A percentile compares a stretch with the other conserved stretches of the same genome.
Conservation (phyloP, 1,140 invertebrate genomes). For the Pogonognathellus flavescens region DNA sequence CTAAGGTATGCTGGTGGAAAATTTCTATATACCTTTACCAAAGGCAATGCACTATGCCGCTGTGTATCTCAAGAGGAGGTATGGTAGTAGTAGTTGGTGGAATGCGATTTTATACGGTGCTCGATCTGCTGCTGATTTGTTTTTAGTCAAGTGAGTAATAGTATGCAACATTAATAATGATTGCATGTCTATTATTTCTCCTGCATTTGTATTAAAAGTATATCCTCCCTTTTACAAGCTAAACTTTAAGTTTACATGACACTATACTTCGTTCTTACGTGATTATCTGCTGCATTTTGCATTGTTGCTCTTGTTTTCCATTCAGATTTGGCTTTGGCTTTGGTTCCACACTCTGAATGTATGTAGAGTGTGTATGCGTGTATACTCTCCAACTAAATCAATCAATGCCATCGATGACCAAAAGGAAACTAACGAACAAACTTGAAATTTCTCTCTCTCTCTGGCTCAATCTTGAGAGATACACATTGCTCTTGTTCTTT, state of each 20-base stretch:
- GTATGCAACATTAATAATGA: slow-evolving; percentile 5
- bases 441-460: slow-evolving; percentile 26
- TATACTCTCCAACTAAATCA: slow-evolving; percentile 3
- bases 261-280: too few relatives aligned
- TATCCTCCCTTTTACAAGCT: background rate
- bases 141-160: slow-evolving; percentile 17
- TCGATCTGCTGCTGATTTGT: background rate
- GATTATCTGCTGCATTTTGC: background rate
- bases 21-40: background rate
- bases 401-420: slow-evolving; percentile 44
- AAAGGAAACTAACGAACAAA: slow-evolving; percentile 33
- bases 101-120: too few relatives aligned
- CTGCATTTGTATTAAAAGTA: background rate
- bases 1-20: too few relatives aligned
- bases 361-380: background rate
- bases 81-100: too few relatives aligned
- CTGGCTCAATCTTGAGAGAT: too few relatives aligned
- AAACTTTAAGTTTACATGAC: background rate
- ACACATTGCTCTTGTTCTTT: background rate
- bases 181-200: slow-evolving; percentile 34
- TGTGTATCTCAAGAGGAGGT: too few relatives aligned
- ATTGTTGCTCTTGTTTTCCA: background rate
- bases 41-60: background rate
- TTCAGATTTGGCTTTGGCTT: background rate
- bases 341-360: background rate